Base-by-base conservation (phyloP, 35 echinoderm and acorn worm species). In the Apostichopus japonicus region DNA sequence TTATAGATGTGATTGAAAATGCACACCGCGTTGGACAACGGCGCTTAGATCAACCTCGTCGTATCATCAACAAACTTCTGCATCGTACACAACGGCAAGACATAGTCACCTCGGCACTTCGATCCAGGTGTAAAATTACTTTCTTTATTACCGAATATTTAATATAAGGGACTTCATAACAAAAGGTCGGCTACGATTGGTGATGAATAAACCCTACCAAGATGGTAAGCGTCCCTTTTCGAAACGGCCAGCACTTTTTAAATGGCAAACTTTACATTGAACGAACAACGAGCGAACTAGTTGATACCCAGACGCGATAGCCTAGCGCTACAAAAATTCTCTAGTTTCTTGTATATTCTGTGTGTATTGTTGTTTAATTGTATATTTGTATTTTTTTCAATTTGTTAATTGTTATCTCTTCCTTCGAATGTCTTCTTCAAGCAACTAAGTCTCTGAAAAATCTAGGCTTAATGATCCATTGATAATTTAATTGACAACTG, bases 11-110 rank as follows among this genome's bases (percentile, higher is more conserved):
- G 15, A 79, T 79, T 16, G 79, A 80, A 9, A 44, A 80, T 4
- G 79, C 79, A 80, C 79, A 52, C 51, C 79, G 24, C 6, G 8
- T 80, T 80, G 79, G 79, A 8, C 79, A 80, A 80, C 24, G 23
- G 15, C 79, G 79, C 79, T 80, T 8, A 33, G 79, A 23, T 11
- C 24, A 53, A 80, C 79, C 51, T 27, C 24, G 4, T 80, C 7
- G 53, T 0, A 80, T 80, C 15, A 80, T 80, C 24, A 80, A 11
- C 79, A 80, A 80, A 24, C 0, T 44, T 44, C 33, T 44, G 33
- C 33, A 44, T 44, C 33, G 33, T 44, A 44, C 33, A 44, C 33
- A 44, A 44, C 27, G 27, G 4, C 33, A 44, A n/a, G n/a, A n/a
- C n/a, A n/a, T n/a, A n/a, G n/a, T n/a, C n/a, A n/a, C n/a, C n/a